phyloP scores from a whole-genome alignment of 2,888 invertebrate species.

The Pachydiplax longipennis region DNA sequence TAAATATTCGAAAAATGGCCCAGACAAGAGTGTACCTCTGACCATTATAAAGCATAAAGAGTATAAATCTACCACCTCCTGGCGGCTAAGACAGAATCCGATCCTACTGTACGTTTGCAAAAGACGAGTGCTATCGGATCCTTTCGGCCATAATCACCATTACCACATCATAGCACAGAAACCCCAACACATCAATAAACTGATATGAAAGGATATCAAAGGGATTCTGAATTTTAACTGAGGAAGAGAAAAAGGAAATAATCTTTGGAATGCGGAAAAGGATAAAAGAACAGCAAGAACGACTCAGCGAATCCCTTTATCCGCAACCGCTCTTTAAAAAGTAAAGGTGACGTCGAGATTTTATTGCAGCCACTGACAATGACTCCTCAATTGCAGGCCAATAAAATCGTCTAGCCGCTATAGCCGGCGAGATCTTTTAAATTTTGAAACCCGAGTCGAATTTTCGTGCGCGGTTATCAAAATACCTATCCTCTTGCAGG shows the following conservation, averaged over 20 bases:
- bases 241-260: background rate
- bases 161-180: background rate
- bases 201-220: background rate
- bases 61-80: too few species aligned
- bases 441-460: background rate
- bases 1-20: too few species aligned
- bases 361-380: background rate
- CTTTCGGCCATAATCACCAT: too few species aligned
- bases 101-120: too few species aligned
- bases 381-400: conserved; percentile 8
- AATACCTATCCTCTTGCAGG: background rate
- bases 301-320: background rate
- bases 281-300: background rate
- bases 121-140: too few species aligned
- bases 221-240: background rate
- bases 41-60: too few species aligned
- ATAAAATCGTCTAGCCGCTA: background rate
- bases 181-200: background rate
- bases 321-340: background rate
- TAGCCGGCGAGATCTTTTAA: background rate
- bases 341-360: background rate
- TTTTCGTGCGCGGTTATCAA: background rate
- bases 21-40: too few species aligned
- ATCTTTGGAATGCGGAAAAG: background rate
- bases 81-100: too few species aligned